phyloP scores from a whole-genome alignment of 2,888 invertebrate genomes.

The Melikaiella ostensackeni region DNA sequence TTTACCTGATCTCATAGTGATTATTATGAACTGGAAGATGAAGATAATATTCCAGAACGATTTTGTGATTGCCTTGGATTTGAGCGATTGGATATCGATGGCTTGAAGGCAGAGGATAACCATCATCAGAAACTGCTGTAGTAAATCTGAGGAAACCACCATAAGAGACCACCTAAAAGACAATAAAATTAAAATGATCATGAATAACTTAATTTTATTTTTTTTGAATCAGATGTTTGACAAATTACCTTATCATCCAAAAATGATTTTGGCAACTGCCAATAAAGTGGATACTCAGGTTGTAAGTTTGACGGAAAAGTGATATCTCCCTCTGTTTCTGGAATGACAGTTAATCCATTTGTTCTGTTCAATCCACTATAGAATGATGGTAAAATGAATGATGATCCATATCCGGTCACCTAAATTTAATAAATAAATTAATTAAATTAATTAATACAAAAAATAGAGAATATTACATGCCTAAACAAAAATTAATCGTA shows the following conservation, averaged over 20 bases:
- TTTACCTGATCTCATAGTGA: constrained; percentile 79
- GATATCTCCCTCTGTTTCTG: constrained; percentile 80
- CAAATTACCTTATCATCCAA: constrained; percentile 87
- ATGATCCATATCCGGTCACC: constrained; percentile 68
- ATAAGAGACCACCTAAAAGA: constrained; percentile 87
- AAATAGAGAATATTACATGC: not conserved
- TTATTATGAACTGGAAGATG: constrained; percentile 70
- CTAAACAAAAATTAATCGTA: constrained; percentile 51
- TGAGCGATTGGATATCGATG: constrained; percentile 88
- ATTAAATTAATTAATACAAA: not conserved
- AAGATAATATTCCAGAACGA: constrained; percentile 87
- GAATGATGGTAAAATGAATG: constrained; percentile 62
- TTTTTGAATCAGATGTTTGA: not conserved
- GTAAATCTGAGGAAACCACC: constrained; percentile 92
- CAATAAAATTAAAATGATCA: not conserved
- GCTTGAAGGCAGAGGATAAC: constrained; percentile 80
- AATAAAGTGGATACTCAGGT: constrained; percentile 86
- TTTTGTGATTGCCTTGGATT: constrained; percentile 86
- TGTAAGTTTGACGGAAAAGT: constrained; percentile 79
- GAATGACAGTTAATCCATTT: constrained; percentile 82
- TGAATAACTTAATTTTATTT: no score
- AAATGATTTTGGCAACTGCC: constrained; percentile 89
- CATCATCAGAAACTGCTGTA: constrained; percentile 82
- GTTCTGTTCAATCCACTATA: constrained; percentile 79
- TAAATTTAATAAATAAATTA: constrained; percentile 46